phyloP scores from a whole-genome alignment of 1,140 invertebrate species.

The Papilio polyxenes region DNA sequence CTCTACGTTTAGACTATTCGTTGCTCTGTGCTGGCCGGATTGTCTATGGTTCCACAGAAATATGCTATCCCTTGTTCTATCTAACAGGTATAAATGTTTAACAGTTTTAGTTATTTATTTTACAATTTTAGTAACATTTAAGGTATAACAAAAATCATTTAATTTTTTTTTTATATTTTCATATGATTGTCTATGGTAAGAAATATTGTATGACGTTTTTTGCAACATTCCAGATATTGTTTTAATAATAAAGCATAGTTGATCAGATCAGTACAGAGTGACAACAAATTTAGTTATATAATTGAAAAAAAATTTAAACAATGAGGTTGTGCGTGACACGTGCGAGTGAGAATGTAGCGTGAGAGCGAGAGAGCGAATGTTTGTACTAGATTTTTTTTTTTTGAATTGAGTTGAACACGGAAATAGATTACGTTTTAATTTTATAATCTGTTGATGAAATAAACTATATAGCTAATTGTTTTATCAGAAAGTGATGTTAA shows the following conservation, averaged over 20 bases:
- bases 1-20: slow-evolving; percentile 24
- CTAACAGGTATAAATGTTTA: neutral
- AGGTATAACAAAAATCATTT: no score
- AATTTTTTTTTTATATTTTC: no score
- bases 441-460: neutral
- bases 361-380: slow-evolving; percentile 41
- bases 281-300: slow-evolving; percentile 49
- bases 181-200: neutral
- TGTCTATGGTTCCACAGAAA: neutral
- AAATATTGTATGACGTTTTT: neutral
- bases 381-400: slow-evolving; percentile 41
- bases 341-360: slow-evolving; percentile 43
- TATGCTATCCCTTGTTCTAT: neutral
- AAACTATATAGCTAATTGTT: no score
- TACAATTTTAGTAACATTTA: neutral
- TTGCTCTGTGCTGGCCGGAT: slow-evolving; percentile 9
- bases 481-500: no score
- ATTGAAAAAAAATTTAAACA: slow-evolving; percentile 50
- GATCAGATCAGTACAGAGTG: slow-evolving; percentile 43
- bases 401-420: slow-evolving; percentile 6
- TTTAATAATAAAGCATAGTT: neutral
- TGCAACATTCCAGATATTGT: neutral
- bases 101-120: neutral
- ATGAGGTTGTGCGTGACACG: slow-evolving; percentile 57
- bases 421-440: slow-evolving; percentile 13